Base-by-base conservation (phyloP, 2,113 vertebrate species). In the Corythaixoides concolor region DNA sequence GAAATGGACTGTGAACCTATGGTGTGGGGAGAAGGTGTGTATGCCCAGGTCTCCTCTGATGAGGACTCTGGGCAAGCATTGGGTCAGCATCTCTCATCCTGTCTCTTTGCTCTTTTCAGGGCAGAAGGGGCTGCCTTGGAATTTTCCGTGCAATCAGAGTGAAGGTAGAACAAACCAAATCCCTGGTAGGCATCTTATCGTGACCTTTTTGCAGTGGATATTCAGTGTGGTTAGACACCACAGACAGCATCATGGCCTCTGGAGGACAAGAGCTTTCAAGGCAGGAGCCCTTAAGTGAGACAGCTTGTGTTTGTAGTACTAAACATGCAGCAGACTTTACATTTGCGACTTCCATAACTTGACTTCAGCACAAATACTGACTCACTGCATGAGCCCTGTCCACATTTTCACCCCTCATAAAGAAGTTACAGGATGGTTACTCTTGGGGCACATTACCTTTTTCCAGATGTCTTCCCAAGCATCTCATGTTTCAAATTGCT, bases 31-130 rank as follows among this genome's bases (percentile, higher is more conserved):
- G 20, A 22, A 6, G 30, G 5, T 4, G 2, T 7, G 19, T 3
- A 1, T 30, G 33, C 62, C 8, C 41, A 9, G 15, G n/a, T 74
- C 21, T 4, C 2, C 13, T 58, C 45, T 41, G 0, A 0, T n/a
- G 30, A 23, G 35, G 22, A 30, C 26, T 92, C 39, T 3, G 1
- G 18, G 12, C 52, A 45, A 52, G 9, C 0, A 0, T 13, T 68
- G 43, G 39, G 24, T 32, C 23, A 37, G 5, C 37, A 41, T 28
- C 43, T 76, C 11, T 62, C 21, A 11, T 83, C 32, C 32, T 21
- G 10, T 58, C n/a, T 78, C 8, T 26, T 33, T n/a, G 37, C 27
- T 37, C 12, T 49, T 58, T 60, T 55, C 47, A 41, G 62, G 39
- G 37, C 43, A 41, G 37, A 78, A 62, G 11, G 15, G 5, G 24